phyloP scores from a whole-genome alignment of 2,888 invertebrate genomes.

The Zonitis immaculata region DNA sequence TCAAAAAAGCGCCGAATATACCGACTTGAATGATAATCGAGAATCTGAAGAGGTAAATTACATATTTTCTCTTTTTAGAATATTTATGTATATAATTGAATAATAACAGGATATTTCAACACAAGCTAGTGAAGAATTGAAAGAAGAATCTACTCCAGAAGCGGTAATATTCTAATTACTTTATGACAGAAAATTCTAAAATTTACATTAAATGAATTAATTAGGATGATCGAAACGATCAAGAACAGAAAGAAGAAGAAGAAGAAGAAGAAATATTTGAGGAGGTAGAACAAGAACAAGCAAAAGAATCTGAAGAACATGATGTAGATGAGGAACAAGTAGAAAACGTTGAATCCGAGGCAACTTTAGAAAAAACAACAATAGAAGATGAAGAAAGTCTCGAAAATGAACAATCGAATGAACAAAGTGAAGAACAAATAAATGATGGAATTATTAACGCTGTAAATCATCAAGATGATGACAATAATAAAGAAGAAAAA shows the following conservation, averaged over 20 bases:
- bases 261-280: constrained; percentile 44
- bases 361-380: constrained; percentile 18
- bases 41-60: constrained; percentile 9
- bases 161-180: constrained; percentile 29
- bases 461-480: constrained; percentile 2
- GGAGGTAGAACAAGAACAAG: constrained; percentile 45
- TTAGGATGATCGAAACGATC: constrained; percentile 25
- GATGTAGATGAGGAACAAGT: constrained; percentile 24
- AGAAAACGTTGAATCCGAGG: constrained; percentile 9
- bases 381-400: constrained; percentile 18
- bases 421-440: constrained; percentile 8
- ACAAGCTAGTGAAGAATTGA: constrained; percentile 28
- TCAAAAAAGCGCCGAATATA: constrained; percentile 23
- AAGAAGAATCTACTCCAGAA: constrained; percentile 24
- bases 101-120: constrained; percentile 17
- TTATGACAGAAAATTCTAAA: constrained; percentile 15
- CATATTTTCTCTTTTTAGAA: neutral
- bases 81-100: neutral
- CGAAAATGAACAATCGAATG: constrained; percentile 17
- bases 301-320: constrained; percentile 24
- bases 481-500: constrained; percentile 6
- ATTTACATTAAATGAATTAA: constrained; percentile 14
- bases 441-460: neutral
- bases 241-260: constrained; percentile 25
- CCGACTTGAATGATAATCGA: constrained; percentile 9